Base-by-base conservation (phyloP, 2,797 vertebrate species). In the Dipus sagitta region DNA sequence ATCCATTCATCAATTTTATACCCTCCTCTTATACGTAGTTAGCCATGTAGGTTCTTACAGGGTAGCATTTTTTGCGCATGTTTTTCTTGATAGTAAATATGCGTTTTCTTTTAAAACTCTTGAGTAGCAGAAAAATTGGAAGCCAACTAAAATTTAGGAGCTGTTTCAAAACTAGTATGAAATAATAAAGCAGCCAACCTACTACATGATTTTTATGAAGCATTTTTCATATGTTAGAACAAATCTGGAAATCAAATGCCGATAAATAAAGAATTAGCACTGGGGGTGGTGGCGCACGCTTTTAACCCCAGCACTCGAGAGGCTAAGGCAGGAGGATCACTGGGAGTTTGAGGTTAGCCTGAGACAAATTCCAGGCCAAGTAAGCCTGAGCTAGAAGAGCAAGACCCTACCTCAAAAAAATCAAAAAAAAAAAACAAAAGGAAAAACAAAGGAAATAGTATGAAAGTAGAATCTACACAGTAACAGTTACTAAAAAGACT, bases 141-240 rank as follows among this genome's bases (percentile, higher is more conserved):
- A 84, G 54, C 32, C n/a, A 94, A 81, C 17, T 42, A 92, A 90
- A 95, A 87, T 91, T 84, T 71, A 91, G 72, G 10, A 84, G 91
- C 34, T 54, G 60, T 71, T 85, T 83, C 90, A 92, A 1, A 92
- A 47, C 26, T 4, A 75, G 60, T 68, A 74, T 9, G 17, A 23
- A 79, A 92, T 13, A 79, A 93, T 13, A 84, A 0, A 88, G 34
- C 9, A 18, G 1, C 92, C 15, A 93, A 94, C 70, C 24, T 3
- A 81, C 86, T 70, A 86, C 21, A 67, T 26, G 18, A 54, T 30
- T 88, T 71, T 75, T n/a, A 74, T n/a, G 28, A 3, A 83, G 28
- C 34, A 42, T 26, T 89, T 86, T 92, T 92, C 24, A 72, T 23
- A 74, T 60, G 91, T 38, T 47, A 6, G 74, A 32, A 23, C 68